Conservation (phyloP, 2,113 vertebrate genomes). For the Australoheros scitulus region DNA sequence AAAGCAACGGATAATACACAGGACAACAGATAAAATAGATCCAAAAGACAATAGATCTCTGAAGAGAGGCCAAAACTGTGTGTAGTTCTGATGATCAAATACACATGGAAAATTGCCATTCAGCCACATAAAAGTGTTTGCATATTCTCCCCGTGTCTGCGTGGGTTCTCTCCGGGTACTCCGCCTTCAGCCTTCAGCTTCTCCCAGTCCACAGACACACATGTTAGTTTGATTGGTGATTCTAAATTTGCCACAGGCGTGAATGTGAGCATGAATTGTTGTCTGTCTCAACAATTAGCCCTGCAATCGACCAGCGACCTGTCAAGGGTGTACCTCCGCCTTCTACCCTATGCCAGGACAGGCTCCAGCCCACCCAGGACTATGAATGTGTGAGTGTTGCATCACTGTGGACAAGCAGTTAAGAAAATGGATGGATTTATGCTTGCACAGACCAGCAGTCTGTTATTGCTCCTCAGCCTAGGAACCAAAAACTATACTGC, state of each 20-base stretch:
- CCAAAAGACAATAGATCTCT: neutral
- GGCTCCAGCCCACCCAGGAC: no score
- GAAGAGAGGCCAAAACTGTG: neutral
- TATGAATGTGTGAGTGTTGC: no score
- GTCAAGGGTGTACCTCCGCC: accelerated
- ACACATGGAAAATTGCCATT: neutral
- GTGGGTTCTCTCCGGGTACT: neutral
- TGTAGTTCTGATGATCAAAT: conserved; percentile 18
- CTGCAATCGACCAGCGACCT: neutral
- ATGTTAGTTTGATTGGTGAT: neutral
- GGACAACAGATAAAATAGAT: neutral
- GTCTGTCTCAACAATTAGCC: neutral
- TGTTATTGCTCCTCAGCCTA: neutral
- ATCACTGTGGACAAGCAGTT: neutral
- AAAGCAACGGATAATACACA: conserved; percentile 16
- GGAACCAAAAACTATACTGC: neutral
- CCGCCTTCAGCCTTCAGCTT: neutral
- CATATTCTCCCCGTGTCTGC: neutral
- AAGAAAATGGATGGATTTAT: neutral
- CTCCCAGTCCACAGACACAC: neutral
- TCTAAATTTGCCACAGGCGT: neutral
- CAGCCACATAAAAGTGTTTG: neutral
- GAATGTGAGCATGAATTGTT: neutral
- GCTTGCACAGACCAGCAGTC: neutral
- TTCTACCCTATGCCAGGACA: neutral